These are phyloP conservation scores for Phylloscopus trochilus DNA, from an alignment of 2,113 vertebrate species.

Conservation along the genomic window DNA sequence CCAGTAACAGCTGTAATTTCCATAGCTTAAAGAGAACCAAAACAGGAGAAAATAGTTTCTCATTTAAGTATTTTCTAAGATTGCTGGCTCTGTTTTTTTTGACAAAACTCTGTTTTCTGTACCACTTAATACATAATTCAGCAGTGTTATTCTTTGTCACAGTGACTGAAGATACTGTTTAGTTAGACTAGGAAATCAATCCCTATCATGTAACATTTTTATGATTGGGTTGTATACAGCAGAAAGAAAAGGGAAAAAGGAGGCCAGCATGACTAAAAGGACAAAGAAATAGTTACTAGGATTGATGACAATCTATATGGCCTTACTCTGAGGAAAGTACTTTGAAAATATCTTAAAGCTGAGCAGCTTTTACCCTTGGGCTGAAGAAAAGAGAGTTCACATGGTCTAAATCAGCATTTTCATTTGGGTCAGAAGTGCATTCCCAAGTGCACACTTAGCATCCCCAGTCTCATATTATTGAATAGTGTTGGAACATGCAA, in stretches of 20 bases:
- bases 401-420: background rate
- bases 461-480: accelerated
- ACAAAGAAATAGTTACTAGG: background rate
- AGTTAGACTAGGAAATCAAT: background rate
- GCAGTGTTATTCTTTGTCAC: background rate
- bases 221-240: background rate
- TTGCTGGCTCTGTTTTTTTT: background rate
- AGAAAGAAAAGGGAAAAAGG: background rate
- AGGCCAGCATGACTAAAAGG: background rate
- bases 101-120: background rate
- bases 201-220: background rate
- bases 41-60: background rate
- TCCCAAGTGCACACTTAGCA: background rate
- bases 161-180: background rate
- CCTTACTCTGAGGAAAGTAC: background rate
- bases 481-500: background rate
- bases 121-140: background rate
- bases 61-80: background rate
- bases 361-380: background rate
- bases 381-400: background rate
- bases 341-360: background rate
- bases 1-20: background rate
- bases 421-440: background rate
- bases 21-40: background rate
- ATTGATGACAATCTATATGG: background rate